Evolutionary conservation across 2,113 vertebrate genomes (phyloP).

Genomic region (Crotalus helleri): DNA sequence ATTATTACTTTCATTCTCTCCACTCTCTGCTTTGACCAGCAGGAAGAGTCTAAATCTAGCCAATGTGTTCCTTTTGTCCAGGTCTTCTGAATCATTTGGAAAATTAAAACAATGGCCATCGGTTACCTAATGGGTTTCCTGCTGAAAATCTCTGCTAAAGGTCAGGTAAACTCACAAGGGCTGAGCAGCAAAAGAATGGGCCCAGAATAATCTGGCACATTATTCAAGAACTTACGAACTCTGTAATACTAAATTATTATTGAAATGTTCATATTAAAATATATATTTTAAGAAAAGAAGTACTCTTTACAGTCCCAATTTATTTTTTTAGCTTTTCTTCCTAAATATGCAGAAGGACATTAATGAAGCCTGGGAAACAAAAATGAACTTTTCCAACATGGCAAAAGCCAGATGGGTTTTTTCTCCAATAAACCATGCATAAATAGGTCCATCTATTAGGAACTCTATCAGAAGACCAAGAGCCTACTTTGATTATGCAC

Average conservation of each 20-base stretch:
- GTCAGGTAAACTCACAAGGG: neutral
- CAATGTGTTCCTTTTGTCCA: neutral
- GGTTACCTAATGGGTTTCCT: neutral
- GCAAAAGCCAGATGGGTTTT: neutral
- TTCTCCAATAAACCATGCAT: neutral
- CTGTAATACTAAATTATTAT: neutral
- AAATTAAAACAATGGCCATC: neutral
- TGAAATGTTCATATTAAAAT: neutral
- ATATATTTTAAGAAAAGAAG: neutral
- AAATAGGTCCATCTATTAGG: neutral
- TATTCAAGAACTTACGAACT: neutral
- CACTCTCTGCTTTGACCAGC: neutral
- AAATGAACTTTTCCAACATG: neutral
- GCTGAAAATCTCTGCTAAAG: neutral
- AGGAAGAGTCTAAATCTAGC: neutral
- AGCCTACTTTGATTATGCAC: neutral
- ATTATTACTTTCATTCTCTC: neutral
- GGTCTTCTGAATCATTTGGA: neutral
- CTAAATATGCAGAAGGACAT: neutral
- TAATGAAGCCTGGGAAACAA: neutral
- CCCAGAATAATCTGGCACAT: neutral
- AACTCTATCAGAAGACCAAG: neutral
- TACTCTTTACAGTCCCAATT: neutral
- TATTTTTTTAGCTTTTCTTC: neutral
- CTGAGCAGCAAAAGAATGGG: neutral